phyloP scores from a whole-genome alignment of 2,888 invertebrate species.

The Julus scandinavius region DNA sequence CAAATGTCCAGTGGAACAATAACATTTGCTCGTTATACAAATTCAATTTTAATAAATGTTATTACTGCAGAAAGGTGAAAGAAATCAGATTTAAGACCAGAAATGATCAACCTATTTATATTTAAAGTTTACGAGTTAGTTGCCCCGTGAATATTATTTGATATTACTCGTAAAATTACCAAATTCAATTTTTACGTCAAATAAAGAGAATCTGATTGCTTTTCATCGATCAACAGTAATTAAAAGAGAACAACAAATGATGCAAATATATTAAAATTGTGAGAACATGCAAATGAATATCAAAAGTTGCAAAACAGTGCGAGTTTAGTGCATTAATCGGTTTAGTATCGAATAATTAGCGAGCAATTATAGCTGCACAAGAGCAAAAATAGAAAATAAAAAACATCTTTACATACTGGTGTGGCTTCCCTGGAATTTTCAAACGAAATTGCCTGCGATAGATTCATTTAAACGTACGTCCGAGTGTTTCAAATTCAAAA shows the following conservation, averaged over 20 bases:
- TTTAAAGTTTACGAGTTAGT: too few relatives aligned
- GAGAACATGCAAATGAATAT: not conserved
- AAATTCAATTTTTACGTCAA: too few relatives aligned
- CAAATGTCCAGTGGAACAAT: conserved; percentile 25
- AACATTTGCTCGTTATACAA: not conserved
- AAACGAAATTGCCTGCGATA: conserved; percentile 34
- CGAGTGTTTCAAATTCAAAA: conserved; percentile 10
- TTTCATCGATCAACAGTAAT: conserved; percentile 5
- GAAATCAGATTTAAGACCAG: not conserved
- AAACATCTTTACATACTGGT: conserved; percentile 49
- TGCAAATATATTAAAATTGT: conserved; percentile 14
- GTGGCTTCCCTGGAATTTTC: conserved; percentile 42
- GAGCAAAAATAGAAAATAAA: not conserved
- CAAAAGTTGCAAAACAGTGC: not conserved
- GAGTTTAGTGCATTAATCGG: not conserved
- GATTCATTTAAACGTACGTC: not conserved
- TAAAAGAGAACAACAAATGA: not conserved
- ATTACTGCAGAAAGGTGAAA: not conserved
- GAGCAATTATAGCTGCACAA: not conserved
- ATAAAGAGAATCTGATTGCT: not conserved
- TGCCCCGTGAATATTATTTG: too few relatives aligned
- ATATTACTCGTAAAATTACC: too few relatives aligned
- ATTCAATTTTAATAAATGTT: not conserved
- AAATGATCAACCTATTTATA: not conserved
- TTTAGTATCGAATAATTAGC: not conserved